Percentiles rank a stretch among this genome's conserved stretches.
phyloP scores from a whole-genome alignment of 1,140 invertebrate species.

The Mamestra configurata region DNA sequence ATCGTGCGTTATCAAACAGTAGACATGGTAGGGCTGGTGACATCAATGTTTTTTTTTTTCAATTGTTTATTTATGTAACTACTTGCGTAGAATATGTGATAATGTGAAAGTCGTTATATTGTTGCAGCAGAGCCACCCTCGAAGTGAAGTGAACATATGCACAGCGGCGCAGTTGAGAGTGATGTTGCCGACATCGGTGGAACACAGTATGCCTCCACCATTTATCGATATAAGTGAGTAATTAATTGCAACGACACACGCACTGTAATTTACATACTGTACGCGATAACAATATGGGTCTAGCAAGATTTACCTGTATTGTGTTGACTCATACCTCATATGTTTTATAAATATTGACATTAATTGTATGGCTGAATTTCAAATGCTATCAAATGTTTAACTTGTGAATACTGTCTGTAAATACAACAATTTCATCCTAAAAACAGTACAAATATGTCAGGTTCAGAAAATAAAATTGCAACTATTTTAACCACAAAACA shows the following conservation, averaged over 20 bases:
- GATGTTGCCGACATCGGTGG: slow-evolving; percentile 75
- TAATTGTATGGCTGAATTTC: neutral
- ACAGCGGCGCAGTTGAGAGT: slow-evolving; percentile 76
- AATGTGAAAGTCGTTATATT: slow-evolving; percentile 73
- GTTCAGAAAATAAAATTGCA: no score
- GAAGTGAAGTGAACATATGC: slow-evolving; percentile 71
- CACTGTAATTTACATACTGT: slow-evolving; percentile 40
- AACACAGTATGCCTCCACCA: slow-evolving; percentile 74
- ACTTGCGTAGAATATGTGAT: slow-evolving; percentile 62
- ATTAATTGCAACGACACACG: slow-evolving; percentile 26
- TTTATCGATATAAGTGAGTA: slow-evolving; percentile 79
- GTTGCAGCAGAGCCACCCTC: slow-evolving; percentile 79
- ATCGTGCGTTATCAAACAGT: slow-evolving; percentile 33
- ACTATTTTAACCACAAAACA: no score
- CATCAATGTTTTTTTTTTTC: slow-evolving; percentile 55
- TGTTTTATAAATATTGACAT: slow-evolving; percentile 25
- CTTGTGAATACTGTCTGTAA: neutral
- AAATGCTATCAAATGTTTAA: neutral
- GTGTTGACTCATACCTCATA: slow-evolving; percentile 20
- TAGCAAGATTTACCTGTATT: slow-evolving; percentile 35
- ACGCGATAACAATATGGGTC: slow-evolving; percentile 27
- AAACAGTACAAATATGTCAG: neutral
- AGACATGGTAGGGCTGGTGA: slow-evolving; percentile 75
- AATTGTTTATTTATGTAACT: slow-evolving; percentile 83
- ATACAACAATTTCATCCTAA: neutral